Evolutionary conservation across 2,797 vertebrate species (phyloP).

Genomic region (Antrozous pallidus): DNA sequence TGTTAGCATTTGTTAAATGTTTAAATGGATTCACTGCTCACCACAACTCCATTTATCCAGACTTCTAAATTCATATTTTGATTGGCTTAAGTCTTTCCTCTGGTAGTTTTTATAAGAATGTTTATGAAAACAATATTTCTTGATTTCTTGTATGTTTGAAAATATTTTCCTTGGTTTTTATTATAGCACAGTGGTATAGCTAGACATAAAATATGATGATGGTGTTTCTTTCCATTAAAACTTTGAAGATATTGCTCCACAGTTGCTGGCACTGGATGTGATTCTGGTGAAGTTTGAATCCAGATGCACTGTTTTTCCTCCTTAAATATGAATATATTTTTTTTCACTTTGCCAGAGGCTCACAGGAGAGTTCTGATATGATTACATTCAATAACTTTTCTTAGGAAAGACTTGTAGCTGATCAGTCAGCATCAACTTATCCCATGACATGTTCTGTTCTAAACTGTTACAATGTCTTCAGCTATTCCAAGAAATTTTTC

Average conservation of each 20-base stretch:
- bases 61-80: slow-evolving; percentile 58
- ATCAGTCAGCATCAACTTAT: not conserved
- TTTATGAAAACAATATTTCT: slow-evolving; percentile 66
- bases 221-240: slow-evolving; percentile 50
- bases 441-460: not conserved
- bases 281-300: not conserved
- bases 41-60: slow-evolving; percentile 30
- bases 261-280: not conserved
- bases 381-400: not conserved
- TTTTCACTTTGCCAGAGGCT: not conserved
- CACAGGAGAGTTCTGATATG: not conserved
- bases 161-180: slow-evolving; percentile 59
- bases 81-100: slow-evolving; percentile 45
- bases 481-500: not conserved
- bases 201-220: slow-evolving; percentile 43
- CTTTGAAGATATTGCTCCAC: not conserved
- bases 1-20: slow-evolving; percentile 26
- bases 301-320: slow-evolving; percentile 1
- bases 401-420: not conserved
- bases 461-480: not conserved
- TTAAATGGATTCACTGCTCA: slow-evolving; percentile 53
- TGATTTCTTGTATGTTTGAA: slow-evolving; percentile 58
- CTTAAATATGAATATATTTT: not conserved
- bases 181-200: slow-evolving; percentile 47
- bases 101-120: slow-evolving; percentile 61